Conservation (phyloP, 2,888 invertebrate species). For the Scaptomyza cyrtandrae region DNA sequence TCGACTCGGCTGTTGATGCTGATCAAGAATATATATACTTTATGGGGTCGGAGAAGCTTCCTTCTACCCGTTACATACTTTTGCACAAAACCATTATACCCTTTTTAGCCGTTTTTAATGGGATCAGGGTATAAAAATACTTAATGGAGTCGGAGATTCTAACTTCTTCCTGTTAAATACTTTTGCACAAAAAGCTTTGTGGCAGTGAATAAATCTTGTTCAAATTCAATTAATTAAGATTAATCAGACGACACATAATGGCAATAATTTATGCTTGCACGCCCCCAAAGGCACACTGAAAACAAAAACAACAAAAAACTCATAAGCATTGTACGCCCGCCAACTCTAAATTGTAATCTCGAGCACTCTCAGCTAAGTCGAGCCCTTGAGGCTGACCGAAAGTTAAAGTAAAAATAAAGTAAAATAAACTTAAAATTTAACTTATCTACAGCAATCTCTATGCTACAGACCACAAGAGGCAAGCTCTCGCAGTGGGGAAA, state of each 20-base stretch:
- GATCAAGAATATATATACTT: too few species aligned
- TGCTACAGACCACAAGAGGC: neutral
- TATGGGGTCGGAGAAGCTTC: too few species aligned
- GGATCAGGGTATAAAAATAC: too few species aligned
- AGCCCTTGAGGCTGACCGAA: neutral
- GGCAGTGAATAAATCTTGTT: neutral
- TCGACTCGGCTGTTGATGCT: too few species aligned
- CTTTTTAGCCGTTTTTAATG: too few species aligned
- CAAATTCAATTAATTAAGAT: conserved; percentile 5
- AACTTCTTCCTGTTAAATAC: too few species aligned
- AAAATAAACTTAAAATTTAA: neutral
- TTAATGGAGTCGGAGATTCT: too few species aligned
- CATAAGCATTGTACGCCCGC: neutral
- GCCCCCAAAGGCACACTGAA: neutral
- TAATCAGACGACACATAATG: conserved; percentile 57
- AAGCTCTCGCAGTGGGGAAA: neutral
- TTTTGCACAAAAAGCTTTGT: neutral
- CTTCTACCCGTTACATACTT: too few species aligned
- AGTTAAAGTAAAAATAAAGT: neutral
- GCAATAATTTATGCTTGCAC: conserved; percentile 19
- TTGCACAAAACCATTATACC: too few species aligned
- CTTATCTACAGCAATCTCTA: conserved; percentile 3
- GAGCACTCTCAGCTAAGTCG: neutral
- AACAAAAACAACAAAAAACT: neutral
- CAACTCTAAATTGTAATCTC: neutral